Evolutionary conservation across 2,797 vertebrate species (phyloP), one percentile per base, ranked within the genome.

Genomic region (Pogoniulus pusillus): DNA sequence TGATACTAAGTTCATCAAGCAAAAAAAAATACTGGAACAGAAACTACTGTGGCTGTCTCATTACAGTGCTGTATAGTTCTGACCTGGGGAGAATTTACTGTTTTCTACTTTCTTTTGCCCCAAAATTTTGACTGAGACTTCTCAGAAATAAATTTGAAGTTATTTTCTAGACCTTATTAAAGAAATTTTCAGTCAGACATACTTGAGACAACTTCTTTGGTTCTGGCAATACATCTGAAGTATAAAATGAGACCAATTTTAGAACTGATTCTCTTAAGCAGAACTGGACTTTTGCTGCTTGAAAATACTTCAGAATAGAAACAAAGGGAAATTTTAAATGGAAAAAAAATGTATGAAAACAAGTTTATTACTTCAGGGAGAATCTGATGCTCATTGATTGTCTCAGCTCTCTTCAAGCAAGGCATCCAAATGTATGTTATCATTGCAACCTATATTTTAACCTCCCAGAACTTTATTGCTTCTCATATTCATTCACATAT

Each of bases 331-430:
- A 41, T 8, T 15, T 10, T 5, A 16, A 35, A 51, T 53, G 49
- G 15, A 59, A 68, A 72, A 32, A 4, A 4, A 0, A 72, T 49
- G 66, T 41, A 39, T 39, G 30, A 72, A 92, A 79, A 51, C 41
- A 65, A 83, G 34, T 72, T 90, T 5, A 39, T 76, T 78, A 71
- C 80, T 29, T 85, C 6, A 57, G 39, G 41, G 62, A n/a, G 23
- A 87, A 68, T 86, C 47, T 64, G 84, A 87, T 83, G 73, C 32
- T 85, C 63, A 65, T 47, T 69, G 74, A 92, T 41, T 91, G 70
- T 32, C 32, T 27, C 23, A 83, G 39, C 57, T 81, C 65, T 70
- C 66, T 53, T 82, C 39, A 75, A 91, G 63, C 66, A 89, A 39
- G n/a, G 24, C 63, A 63, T 71, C 55, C n/a, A 65, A 78, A 78